Base-by-base conservation (phyloP, 2,888 invertebrate genomes). In the Liposcelis brunnea region DNA sequence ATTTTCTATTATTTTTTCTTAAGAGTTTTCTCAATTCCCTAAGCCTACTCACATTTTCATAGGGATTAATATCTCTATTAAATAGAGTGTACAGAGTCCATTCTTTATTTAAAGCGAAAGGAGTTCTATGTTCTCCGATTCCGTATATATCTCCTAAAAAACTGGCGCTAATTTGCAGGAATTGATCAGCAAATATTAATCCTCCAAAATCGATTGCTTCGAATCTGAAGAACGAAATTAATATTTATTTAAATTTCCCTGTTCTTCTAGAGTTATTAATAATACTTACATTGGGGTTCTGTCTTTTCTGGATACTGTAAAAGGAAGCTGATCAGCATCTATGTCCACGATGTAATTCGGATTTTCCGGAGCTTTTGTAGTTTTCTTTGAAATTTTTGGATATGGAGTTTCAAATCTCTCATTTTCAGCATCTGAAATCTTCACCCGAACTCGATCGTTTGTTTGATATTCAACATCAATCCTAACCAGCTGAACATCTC, bases 151-250 rank as follows among this genome's bases (percentile, higher is more conserved):
- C 61, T 31, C 10, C n/a, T n/a, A n/a, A 4, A 46, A 68, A 66
- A 0, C 80, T 72, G 35, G 71, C 65, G 43, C 72, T 74, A 4
- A 85, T 59, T 63, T 86, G 84, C 0, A 81, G 55, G 56, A 83
- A 77, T 56, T 83, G 83, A 59, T 85, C 75, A 1, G 84, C 73
- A 49, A 77, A 77, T 35, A 81, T 75, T 47, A 85, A 67, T 1
- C 77, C 80, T 40, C 77, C 75, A 19, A 76, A 63, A 50, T 70
- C 68, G 55, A 73, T 70, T 0, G 77, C 70, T 60, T 83, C 74
- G 55, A 85, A 77, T 52, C n/a, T n/a, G n/a, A n/a, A n/a, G n/a
- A n/a, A n/a, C n/a, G n/a, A n/a, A n/a, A n/a, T n/a, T n/a, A n/a
- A n/a, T n/a, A n/a, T n/a, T n/a, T n/a, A n/a, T n/a, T n/a, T n/a